These are phyloP conservation scores for Cnemophilus loriae DNA, from an alignment of 2,113 vertebrate genomes.

Conservation along the genomic window DNA sequence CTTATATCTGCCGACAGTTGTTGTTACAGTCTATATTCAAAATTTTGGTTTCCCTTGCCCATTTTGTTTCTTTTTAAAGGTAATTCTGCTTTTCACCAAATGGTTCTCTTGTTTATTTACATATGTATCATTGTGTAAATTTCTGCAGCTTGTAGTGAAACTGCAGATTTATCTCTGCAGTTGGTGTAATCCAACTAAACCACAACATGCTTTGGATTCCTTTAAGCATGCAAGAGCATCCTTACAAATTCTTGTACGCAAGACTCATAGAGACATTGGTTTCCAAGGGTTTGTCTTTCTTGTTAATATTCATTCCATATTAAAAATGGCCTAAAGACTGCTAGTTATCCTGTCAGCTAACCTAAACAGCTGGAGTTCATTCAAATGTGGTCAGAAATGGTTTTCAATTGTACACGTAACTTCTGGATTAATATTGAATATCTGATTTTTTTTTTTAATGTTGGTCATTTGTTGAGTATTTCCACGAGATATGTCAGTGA, in stretches of 20 bases:
- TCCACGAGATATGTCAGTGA: neutral
- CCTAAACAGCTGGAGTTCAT: neutral
- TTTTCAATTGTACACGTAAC: neutral
- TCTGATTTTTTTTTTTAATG: neutral
- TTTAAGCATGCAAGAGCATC: neutral
- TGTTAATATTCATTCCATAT: neutral
- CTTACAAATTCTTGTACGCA: neutral
- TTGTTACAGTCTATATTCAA: neutral
- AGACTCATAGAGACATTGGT: neutral
- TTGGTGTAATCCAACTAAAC: neutral
- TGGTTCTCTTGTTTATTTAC: neutral
- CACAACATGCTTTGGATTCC: neutral
- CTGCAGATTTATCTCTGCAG: neutral
- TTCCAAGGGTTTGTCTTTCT: neutral
- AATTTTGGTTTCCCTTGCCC: neutral
- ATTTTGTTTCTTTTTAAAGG: neutral
- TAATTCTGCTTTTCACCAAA: neutral
- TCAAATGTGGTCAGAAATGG: neutral
- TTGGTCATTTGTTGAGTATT: neutral
- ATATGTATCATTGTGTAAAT: neutral
- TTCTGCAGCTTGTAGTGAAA: neutral
- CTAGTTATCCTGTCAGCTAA: neutral
- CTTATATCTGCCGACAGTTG: neutral
- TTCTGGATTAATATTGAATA: neutral
- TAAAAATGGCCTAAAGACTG: neutral